Conservation (phyloP, 2,888 invertebrate genomes). For the Arctia plantaginis region DNA sequence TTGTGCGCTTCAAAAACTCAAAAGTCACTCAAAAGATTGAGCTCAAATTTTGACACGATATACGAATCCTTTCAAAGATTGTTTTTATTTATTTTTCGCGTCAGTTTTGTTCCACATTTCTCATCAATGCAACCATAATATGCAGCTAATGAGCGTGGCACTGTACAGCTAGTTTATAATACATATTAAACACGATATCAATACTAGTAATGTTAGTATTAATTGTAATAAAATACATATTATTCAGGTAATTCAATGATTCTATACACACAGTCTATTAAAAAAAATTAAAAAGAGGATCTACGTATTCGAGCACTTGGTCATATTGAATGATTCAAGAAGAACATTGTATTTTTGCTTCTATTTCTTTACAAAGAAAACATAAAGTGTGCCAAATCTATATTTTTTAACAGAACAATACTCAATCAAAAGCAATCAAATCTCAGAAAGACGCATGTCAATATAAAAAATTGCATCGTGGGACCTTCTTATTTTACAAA, state of each 20-base stretch:
- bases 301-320: no score
- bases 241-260: background rate
- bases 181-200: no score
- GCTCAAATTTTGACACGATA: no score
- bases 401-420: constrained; percentile 54
- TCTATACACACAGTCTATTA: background rate
- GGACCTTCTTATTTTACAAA: constrained; percentile 70
- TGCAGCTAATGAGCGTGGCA: no score
- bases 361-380: background rate
- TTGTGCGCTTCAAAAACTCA: no score
- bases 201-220: no score
- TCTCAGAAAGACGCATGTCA: constrained; percentile 53
- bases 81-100: no score
- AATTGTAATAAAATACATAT: background rate
- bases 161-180: no score
- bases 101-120: no score
- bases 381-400: constrained; percentile 37
- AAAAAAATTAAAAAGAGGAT: background rate
- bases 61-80: no score
- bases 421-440: constrained; percentile 69
- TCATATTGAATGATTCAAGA: background rate
- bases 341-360: background rate
- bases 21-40: no score
- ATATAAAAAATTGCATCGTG: constrained; percentile 76
- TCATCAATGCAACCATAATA: no score